These are phyloP conservation scores for Miltochrista miniata DNA, from an alignment of 2,888 invertebrate species.

Conservation along the genomic window DNA sequence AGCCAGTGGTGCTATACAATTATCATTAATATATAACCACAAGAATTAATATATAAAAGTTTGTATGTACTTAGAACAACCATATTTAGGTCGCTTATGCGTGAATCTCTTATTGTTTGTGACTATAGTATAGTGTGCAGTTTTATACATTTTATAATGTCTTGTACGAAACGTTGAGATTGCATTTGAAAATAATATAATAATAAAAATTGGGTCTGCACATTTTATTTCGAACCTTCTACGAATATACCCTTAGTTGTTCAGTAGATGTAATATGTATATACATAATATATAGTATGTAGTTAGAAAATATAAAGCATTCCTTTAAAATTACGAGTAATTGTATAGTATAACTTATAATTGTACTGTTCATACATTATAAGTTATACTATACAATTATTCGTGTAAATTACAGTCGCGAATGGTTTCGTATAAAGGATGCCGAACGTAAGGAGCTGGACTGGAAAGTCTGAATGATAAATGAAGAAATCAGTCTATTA, in stretches of 20 bases:
- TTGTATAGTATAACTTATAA: too few species aligned
- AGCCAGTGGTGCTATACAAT: conserved; percentile 42
- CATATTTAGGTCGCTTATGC: conserved; percentile 43
- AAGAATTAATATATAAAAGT: conserved; percentile 20
- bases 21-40: conserved; percentile 25
- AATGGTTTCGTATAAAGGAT: too few species aligned
- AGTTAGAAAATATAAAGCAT: too few species aligned
- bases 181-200: conserved; percentile 78
- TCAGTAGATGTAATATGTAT: background rate
- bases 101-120: conserved; percentile 61
- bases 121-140: conserved; percentile 61
- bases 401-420: too few species aligned
- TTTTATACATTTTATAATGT: conserved; percentile 82
- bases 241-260: background rate
- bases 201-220: conserved; percentile 54
- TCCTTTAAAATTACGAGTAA: too few species aligned
- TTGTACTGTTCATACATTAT: too few species aligned
- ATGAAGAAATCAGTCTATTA: too few species aligned
- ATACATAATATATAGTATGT: background rate
- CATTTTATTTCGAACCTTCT: conserved; percentile 45
- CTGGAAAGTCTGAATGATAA: too few species aligned
- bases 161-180: conserved; percentile 80
- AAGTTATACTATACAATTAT: too few species aligned
- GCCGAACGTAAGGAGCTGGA: too few species aligned
- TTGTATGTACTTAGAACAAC: conserved; percentile 40